A percentile compares a stretch with the other conserved stretches of the same genome.
phyloP scores from a whole-genome alignment of 2,888 invertebrate species.

The Drosophila monieri region DNA sequence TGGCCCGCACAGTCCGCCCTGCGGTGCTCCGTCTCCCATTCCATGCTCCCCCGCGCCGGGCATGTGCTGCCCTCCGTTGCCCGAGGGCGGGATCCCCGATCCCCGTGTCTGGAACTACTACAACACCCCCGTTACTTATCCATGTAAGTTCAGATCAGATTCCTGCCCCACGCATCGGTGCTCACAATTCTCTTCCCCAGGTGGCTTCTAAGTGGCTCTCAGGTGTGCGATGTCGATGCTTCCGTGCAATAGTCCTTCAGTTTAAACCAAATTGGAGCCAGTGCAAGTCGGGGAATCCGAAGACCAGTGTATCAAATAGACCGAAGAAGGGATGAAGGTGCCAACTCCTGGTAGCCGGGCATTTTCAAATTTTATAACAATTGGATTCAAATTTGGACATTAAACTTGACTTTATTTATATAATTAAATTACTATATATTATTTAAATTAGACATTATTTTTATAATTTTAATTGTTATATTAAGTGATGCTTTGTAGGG shows the following conservation, averaged over 20 bases:
- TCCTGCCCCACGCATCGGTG: slow-evolving; percentile 15
- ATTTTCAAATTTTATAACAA: too few relatives aligned
- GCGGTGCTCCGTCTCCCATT: slow-evolving; percentile 75
- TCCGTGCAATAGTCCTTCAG: slow-evolving; percentile 18
- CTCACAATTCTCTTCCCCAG: slow-evolving; percentile 21
- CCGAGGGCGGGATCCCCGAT: background rate
- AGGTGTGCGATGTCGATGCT: background rate
- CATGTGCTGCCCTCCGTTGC: slow-evolving; percentile 57
- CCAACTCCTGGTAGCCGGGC: too few relatives aligned
- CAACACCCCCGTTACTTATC: slow-evolving; percentile 83
- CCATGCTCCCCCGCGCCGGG: slow-evolving; percentile 79
- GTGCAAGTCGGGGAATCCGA: background rate
- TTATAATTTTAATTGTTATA: too few relatives aligned
- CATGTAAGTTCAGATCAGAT: slow-evolving; percentile 73
- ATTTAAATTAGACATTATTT: too few relatives aligned
- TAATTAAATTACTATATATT: too few relatives aligned
- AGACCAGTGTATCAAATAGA: background rate
- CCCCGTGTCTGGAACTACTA: slow-evolving; percentile 81
- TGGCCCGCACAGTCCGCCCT: slow-evolving; percentile 63
- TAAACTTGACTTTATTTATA: too few relatives aligned
- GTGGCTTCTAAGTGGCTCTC: slow-evolving; percentile 31
- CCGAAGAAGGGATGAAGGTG: too few relatives aligned
- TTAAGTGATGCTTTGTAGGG: too few relatives aligned
- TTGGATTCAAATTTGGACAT: too few relatives aligned
- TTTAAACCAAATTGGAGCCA: slow-evolving; percentile 12